Conservation (phyloP, 2,888 invertebrate species). For the Elysia crispata region DNA sequence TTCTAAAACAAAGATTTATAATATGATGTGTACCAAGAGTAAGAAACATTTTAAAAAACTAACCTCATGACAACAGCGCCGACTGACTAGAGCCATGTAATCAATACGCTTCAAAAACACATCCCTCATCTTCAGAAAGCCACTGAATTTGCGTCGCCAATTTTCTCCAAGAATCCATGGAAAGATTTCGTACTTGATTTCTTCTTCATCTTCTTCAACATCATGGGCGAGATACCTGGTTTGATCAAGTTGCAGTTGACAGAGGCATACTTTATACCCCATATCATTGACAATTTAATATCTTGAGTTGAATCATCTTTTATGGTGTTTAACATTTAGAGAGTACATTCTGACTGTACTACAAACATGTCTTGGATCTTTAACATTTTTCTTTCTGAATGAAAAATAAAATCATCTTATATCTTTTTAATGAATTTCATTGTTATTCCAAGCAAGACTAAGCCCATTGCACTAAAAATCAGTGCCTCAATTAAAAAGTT, state of each 20-base stretch:
- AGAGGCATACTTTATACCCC: neutral
- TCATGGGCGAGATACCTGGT: constrained; percentile 79
- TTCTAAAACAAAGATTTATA: no score
- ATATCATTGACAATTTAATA: neutral
- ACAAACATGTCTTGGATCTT: no score
- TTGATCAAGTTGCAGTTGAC: neutral
- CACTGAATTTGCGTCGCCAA: constrained; percentile 73
- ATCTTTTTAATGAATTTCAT: no score
- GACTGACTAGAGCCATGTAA: constrained; percentile 79
- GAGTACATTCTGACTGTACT: neutral
- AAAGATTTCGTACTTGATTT: constrained; percentile 79
- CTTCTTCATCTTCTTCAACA: constrained; percentile 82
- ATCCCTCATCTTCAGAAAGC: constrained; percentile 75
- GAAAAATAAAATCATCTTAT: no score
- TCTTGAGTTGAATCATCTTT: neutral
- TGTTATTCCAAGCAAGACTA: no score
- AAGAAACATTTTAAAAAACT: neutral
- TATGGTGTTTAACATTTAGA: neutral
- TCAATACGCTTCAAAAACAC: constrained; percentile 78
- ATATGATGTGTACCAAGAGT: no score
- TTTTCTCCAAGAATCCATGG: constrained; percentile 77
- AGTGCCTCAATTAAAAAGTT: no score
- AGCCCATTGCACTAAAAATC: no score
- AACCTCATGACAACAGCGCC: constrained; percentile 79
- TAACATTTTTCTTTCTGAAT: no score